Base-by-base conservation (phyloP, 2,797 vertebrate genomes). In the Hephaestus fuliginosus region DNA sequence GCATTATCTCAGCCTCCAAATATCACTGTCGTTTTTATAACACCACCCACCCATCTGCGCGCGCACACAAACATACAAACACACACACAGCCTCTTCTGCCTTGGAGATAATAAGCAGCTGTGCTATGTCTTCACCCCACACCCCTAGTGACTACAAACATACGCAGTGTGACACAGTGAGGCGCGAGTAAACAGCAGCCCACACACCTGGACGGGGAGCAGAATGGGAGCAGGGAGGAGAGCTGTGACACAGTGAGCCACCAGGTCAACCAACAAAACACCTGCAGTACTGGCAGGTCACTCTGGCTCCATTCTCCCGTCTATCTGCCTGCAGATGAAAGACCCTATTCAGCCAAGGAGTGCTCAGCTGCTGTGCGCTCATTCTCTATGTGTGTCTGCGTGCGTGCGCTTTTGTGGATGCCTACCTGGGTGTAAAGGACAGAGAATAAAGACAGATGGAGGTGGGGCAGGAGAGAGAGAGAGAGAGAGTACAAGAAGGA, bases 221-320 rank as follows among this genome's bases (percentile, higher is more conserved):
- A 86, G 77, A 82, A 71, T 49, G 60, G 74, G 30, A 78, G 81
- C 69, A 70, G 70, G 48, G 70, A 70, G 70, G 90, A 78, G 88
- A 83, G 82, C 75, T 65, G 73, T 49, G 78, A 68, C 78, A 85
- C 81, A 64, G 81, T 64, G 78, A 20, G n/a, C 79, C 89, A 90
- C 86, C 86, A 85, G 91, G 92, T 92, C 91, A 88, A 86, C 82
- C 82, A 88, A 89, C 87, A 89, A 90, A 93, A 92, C 94, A 95
- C 94, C 92, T 94, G 94, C 93, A 93, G 82, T 69, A 63, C 88
- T 85, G 84, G 81, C 88, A 89, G 92, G 93, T 93, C 88, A 64
- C 88, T 83, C 84, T 87, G 81, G 87, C 89, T 90, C 85, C 63
- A 87, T 87, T 89, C 86, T 89, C 91, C 86, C 86, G 83, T 91